Conservation (phyloP, 1,140 invertebrate genomes). For the Nasonia giraulti region DNA sequence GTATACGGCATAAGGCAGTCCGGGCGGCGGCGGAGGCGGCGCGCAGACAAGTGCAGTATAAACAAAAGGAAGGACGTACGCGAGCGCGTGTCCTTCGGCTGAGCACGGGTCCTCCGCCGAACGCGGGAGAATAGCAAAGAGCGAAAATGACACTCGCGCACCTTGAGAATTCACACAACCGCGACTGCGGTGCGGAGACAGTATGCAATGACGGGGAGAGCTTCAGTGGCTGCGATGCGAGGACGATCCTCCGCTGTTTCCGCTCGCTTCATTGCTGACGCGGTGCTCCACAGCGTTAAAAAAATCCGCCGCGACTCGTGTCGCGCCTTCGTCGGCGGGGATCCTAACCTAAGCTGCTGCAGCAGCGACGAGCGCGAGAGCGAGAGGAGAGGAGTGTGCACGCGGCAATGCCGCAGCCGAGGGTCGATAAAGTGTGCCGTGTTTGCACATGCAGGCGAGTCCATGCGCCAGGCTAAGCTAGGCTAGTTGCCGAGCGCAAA, state of each 20-base stretch:
- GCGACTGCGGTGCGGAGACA: too few species aligned
- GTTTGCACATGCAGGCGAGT: conserved; percentile 44
- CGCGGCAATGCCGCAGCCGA: neutral
- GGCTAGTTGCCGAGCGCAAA: neutral
- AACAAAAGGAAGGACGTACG: neutral
- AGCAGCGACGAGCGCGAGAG: neutral
- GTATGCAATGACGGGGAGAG: too few species aligned
- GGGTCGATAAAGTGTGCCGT: conserved; percentile 41
- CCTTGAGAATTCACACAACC: neutral
- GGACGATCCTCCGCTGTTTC: too few species aligned
- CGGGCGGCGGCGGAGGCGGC: too few species aligned
- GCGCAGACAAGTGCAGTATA: neutral
- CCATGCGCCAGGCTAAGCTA: conserved; percentile 18
- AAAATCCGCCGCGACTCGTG: neutral
- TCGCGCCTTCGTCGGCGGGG: conserved; percentile 3
- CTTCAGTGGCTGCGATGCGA: too few species aligned
- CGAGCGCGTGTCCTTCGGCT: too few species aligned
- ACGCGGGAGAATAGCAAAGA: neutral
- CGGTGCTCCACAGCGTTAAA: too few species aligned
- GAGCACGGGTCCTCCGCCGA: neutral
- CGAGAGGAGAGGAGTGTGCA: neutral
- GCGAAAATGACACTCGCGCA: neutral
- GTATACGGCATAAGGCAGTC: too few species aligned
- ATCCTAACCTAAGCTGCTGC: conserved; percentile 36
- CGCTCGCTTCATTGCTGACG: too few species aligned